Evolutionary conservation across 2,888 invertebrate species (phyloP), one percentile per base, ranked within the genome.

Genomic region (Caenorhabditis sulstoni): DNA sequence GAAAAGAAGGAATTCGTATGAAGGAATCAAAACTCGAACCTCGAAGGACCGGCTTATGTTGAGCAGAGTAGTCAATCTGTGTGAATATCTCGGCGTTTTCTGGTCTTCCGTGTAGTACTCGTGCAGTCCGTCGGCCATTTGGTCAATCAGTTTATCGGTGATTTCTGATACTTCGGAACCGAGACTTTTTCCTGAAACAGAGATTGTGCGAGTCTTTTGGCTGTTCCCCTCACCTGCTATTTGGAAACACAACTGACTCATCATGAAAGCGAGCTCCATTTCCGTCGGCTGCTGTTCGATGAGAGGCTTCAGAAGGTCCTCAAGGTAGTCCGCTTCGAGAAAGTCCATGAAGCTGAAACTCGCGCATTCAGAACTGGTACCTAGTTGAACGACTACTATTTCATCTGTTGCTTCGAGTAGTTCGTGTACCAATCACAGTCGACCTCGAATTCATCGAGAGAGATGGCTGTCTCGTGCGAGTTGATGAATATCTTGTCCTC

Each of bases 391-490:
- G 29, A 45, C 29, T 16, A 62, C 62, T 39, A 39, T 50, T n/a
- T 39, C 49, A 62, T 37, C 18, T 62, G 62, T 9, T 50, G 50
- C 22, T 52, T 62, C 37, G 29, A 49, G 20, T 62, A 62, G 39
- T 62, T 62, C 37, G 62, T 62, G 23, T 37, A 50, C 62, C 62
- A 62, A 2, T 12, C 35, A 35, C 29, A 35, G 20, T 62, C 62
- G 18, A 50, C 37, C 4, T 62, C 52, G 20, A 50, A 18, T 1
- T 50, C 39, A 7, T 50, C 20, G 11, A 18, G 50, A 8, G 18
- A 18, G 16, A 50, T 8, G 16, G n/a, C 35, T 5, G 22, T 52
- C 9, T 47, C 50, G 20, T 18, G 39, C 11, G 61, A 44, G 22
- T 49, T 22, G 9, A 20, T 22, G 22, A 49, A 14, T 12, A 22